Conservation (phyloP, 2,888 invertebrate genomes). For the Dynastes tityus region DNA sequence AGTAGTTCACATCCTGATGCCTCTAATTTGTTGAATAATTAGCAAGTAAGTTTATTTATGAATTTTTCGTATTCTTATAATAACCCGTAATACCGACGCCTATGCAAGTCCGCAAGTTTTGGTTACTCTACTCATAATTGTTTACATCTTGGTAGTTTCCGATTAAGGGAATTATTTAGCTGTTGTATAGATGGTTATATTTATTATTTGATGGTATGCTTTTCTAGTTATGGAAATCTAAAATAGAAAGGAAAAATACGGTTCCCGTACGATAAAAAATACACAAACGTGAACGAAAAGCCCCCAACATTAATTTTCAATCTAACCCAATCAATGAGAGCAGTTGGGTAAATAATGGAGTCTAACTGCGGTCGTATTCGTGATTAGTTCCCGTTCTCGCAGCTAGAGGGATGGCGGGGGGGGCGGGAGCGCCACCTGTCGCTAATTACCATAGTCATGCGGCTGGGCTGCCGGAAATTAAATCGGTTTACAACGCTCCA, state of each 20-base stretch:
- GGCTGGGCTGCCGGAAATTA: slow-evolving; percentile 68
- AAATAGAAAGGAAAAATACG: neutral
- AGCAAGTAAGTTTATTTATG: too few relatives aligned
- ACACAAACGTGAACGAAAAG: slow-evolving; percentile 13
- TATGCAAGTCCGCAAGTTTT: too few relatives aligned
- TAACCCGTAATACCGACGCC: too few relatives aligned
- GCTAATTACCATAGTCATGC: slow-evolving; percentile 72
- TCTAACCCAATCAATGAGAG: slow-evolving; percentile 62
- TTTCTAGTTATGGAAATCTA: neutral
- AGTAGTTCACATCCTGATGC: too few relatives aligned
- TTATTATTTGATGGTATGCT: too few relatives aligned
- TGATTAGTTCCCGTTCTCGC: slow-evolving; percentile 66
- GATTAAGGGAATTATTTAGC: too few relatives aligned
- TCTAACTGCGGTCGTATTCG: slow-evolving; percentile 69
- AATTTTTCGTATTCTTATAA: too few relatives aligned
- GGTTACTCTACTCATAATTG: too few relatives aligned
- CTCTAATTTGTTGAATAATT: too few relatives aligned
- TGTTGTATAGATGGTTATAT: too few relatives aligned
- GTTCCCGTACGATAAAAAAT: neutral
- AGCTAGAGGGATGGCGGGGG: slow-evolving; percentile 60
- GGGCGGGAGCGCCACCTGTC: slow-evolving; percentile 68
- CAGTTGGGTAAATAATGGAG: slow-evolving; percentile 69
- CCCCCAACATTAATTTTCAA: slow-evolving; percentile 58
- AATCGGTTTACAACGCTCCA: slow-evolving; percentile 69
- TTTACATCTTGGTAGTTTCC: too few relatives aligned